A percentile compares a stretch with the other conserved stretches of the same genome.
Conservation (phyloP, 2,888 invertebrate genomes). For the Leptura quadrifasciata region DNA sequence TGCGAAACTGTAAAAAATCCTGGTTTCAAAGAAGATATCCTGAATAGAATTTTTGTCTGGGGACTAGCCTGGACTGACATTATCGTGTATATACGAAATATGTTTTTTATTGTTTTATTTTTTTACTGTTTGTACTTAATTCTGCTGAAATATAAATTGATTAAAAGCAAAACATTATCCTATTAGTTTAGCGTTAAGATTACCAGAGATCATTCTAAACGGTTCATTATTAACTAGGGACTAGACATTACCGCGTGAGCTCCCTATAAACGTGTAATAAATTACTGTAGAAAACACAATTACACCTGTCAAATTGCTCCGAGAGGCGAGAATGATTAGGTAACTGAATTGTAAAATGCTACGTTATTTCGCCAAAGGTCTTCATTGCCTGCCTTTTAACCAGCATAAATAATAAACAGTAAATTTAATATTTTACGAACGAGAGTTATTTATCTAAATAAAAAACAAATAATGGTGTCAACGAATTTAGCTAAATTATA, state of each 20-base stretch:
- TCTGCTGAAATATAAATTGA: too few relatives aligned
- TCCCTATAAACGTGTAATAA: background rate
- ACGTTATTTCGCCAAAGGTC: background rate
- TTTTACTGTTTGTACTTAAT: too few relatives aligned
- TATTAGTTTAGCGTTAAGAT: too few relatives aligned
- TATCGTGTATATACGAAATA: too few relatives aligned
- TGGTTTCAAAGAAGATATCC: too few relatives aligned
- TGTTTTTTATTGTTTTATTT: too few relatives aligned
- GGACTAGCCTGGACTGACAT: too few relatives aligned
- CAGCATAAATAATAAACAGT: background rate
- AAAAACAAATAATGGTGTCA: constrained; percentile 21
- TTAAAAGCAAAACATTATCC: too few relatives aligned
- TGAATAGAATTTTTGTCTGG: too few relatives aligned
- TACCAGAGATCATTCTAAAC: too few relatives aligned
- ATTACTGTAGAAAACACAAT: background rate
- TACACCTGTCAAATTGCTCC: background rate
- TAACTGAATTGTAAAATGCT: background rate
- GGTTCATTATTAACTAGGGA: too few relatives aligned
- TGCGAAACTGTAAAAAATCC: too few relatives aligned
- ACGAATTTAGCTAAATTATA: constrained; percentile 15
- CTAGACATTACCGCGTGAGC: background rate
- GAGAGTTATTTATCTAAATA: background rate
- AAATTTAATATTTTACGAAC: background rate
- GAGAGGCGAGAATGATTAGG: background rate
- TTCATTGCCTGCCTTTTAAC: background rate